These are phyloP conservation scores for Sceloporus undulatus DNA, from an alignment of 2,113 vertebrate genomes.

Conservation along the genomic window DNA sequence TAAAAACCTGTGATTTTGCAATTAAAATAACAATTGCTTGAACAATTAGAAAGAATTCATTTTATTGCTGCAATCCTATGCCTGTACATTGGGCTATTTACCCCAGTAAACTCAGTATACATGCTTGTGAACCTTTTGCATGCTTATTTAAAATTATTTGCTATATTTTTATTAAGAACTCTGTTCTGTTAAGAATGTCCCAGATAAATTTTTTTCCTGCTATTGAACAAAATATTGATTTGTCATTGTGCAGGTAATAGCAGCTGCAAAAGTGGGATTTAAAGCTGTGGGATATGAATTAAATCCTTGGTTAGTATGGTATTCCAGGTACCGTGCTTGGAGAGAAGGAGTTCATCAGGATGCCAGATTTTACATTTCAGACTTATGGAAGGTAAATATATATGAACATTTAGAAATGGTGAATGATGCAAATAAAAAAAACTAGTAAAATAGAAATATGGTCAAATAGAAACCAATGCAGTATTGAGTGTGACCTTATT, in stretches of 20 bases:
- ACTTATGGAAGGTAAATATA: conserved; percentile 92
- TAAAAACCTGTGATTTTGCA: neutral
- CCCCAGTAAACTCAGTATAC: neutral
- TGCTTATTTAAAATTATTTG: neutral
- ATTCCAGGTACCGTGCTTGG: conserved; percentile 91
- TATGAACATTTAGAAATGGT: neutral
- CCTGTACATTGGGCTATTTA: neutral
- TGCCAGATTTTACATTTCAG: conserved; percentile 88
- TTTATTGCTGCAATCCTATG: neutral
- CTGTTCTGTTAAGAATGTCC: neutral
- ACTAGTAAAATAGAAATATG: neutral
- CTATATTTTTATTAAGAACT: neutral
- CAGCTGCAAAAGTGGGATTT: conserved; percentile 92
- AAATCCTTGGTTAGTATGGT: conserved; percentile 98
- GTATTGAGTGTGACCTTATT: neutral
- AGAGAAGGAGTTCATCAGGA: conserved; percentile 86
- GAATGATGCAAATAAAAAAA: neutral
- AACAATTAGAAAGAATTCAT: neutral
- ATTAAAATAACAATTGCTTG: neutral
- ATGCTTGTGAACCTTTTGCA: neutral
- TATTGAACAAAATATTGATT: conserved; percentile 1
- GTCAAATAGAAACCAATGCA: neutral
- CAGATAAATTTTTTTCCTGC: neutral
- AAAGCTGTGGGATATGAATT: conserved; percentile 91
- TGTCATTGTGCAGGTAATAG: conserved; percentile 86